These are phyloP conservation scores for Plecturocebus donacophilus DNA, from an alignment of 2,113 vertebrate genomes.

Conservation along the genomic window DNA sequence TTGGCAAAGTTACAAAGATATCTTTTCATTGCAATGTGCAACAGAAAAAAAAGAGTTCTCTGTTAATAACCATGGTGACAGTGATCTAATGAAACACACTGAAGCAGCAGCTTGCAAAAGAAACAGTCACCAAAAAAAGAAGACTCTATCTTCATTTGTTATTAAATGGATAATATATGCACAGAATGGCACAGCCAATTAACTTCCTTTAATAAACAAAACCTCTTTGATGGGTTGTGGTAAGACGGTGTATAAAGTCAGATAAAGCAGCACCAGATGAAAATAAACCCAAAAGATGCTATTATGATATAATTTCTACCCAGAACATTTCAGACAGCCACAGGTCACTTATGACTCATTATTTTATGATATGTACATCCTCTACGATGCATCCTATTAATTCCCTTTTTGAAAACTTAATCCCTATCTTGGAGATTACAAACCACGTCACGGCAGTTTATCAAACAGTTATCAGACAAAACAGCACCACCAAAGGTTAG, in stretches of 20 bases:
- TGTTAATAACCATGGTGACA: constrained; percentile 43
- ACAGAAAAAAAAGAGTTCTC: constrained; percentile 47
- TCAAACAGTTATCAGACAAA: not conserved
- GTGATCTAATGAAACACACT: constrained; percentile 14
- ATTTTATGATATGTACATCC: not conserved
- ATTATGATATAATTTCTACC: not conserved
- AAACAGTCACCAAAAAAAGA: constrained; percentile 28
- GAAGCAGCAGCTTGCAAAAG: constrained; percentile 38
- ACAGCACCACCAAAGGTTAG: not conserved
- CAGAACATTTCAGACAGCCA: not conserved
- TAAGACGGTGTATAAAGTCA: not conserved
- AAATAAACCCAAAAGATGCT: not conserved
- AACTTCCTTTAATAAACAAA: constrained; percentile 3
- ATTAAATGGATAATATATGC: not conserved
- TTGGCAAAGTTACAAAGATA: constrained; percentile 42
- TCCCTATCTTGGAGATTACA: not conserved
- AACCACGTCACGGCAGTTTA: not conserved
- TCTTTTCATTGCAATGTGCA: constrained; percentile 30
- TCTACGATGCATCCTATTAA: not conserved
- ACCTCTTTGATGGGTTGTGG: not conserved
- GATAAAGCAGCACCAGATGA: not conserved
- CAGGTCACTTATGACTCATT: not conserved
- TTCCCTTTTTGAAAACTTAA: not conserved
- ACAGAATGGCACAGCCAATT: not conserved
- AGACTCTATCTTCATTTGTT: constrained; percentile 12